Evolutionary conservation across 2,797 vertebrate genomes (phyloP).

Genomic region (Enteromius paludinosus): DNA sequence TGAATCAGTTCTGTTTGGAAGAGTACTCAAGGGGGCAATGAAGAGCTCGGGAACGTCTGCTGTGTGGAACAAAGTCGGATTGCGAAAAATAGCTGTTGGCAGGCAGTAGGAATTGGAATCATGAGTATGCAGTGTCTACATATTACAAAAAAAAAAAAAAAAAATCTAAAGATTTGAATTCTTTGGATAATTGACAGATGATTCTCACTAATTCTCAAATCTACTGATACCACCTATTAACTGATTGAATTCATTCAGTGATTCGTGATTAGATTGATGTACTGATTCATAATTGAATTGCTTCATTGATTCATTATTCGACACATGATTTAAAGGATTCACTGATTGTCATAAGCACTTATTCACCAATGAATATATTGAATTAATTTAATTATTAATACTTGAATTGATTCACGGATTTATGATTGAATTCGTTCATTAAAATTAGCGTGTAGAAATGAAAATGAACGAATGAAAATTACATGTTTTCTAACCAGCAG

Average conservation of each 20-base stretch:
- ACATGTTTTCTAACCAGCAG: neutral
- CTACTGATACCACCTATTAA: neutral
- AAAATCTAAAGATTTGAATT: neutral
- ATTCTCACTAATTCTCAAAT: neutral
- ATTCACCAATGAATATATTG: neutral
- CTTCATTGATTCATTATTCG: neutral
- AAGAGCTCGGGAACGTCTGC: constrained; percentile 39
- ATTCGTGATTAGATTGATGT: neutral
- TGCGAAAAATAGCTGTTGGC: neutral
- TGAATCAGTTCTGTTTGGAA: constrained; percentile 39
- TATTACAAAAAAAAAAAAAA: neutral
- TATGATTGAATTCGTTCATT: neutral
- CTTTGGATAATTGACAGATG: neutral
- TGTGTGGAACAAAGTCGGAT: constrained; percentile 20
- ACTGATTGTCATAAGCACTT: neutral
- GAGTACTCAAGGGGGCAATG: constrained; percentile 37
- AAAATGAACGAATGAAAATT: too few species aligned
- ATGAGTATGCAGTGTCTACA: neutral
- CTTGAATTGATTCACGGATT: neutral
- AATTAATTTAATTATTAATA: neutral
- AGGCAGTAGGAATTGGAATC: neutral
- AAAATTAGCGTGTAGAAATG: neutral
- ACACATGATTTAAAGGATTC: neutral
- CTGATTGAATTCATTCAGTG: neutral
- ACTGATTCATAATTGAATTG: neutral